phyloP scores from a whole-genome alignment of 2,888 invertebrate species.

The Nymphalis c-album region DNA sequence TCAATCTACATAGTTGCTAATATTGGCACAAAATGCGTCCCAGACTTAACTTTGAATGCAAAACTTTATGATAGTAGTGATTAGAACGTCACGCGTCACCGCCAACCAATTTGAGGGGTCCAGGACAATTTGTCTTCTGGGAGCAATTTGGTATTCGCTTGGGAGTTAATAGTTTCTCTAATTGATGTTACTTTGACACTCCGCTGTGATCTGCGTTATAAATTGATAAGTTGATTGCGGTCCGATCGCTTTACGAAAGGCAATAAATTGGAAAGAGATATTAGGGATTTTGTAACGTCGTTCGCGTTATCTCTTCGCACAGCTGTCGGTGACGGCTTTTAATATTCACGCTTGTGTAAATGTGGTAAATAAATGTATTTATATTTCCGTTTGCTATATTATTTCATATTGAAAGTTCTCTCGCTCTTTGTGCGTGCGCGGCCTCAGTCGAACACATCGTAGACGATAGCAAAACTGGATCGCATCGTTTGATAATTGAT shows the following conservation, averaged over 20 bases:
- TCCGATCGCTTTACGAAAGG: conserved; percentile 17
- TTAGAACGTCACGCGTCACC: conserved; percentile 30
- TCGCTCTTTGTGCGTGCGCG: no score
- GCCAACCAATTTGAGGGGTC: conserved; percentile 31
- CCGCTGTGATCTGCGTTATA: conserved; percentile 32
- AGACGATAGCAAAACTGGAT: no score
- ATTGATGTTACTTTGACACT: conserved; percentile 58
- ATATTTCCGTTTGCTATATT: not conserved
- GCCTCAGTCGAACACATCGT: no score
- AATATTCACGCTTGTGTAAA: conserved; percentile 5
- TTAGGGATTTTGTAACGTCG: conserved; percentile 10
- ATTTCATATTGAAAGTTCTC: no score
- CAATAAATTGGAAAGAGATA: conserved; percentile 14
- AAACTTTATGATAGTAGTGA: conserved; percentile 30
- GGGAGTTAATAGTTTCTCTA: conserved; percentile 66
- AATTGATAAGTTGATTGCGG: conserved; percentile 35
- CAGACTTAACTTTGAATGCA: conserved; percentile 8
- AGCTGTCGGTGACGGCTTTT: not conserved
- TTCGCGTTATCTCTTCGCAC: conserved; percentile 9
- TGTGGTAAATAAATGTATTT: not conserved
- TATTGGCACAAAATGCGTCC: not conserved
- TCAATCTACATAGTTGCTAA: conserved; percentile 4
- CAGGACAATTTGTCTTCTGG: conserved; percentile 40
- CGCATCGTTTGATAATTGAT: no score
- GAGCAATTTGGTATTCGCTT: conserved; percentile 62